Evolutionary conservation across 2,888 invertebrate genomes (phyloP).

Genomic region (Lasioglossum morio): DNA sequence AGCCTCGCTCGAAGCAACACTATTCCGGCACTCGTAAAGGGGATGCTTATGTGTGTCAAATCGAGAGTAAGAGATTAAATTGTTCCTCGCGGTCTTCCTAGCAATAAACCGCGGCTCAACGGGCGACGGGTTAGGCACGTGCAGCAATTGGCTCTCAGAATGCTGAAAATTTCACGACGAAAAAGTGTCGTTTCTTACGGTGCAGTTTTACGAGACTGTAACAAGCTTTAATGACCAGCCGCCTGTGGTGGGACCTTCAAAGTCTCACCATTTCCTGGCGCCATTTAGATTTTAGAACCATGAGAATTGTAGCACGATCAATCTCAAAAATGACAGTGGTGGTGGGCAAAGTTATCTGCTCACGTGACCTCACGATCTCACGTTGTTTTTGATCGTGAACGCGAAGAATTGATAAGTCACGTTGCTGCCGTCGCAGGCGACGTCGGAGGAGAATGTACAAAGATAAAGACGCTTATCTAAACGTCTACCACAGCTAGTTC

Average conservation of each 20-base stretch:
- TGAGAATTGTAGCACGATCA: neutral
- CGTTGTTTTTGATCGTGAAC: conserved; percentile 6
- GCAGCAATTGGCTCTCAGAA: neutral
- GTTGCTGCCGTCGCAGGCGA: conserved; percentile 14
- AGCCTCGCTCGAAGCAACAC: neutral
- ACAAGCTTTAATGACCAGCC: neutral
- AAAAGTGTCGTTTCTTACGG: conserved; percentile 4
- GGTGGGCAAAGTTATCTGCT: neutral
- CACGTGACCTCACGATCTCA: neutral
- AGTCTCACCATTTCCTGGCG: neutral
- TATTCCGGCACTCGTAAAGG: neutral
- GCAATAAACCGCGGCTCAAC: neutral
- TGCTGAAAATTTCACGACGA: conserved; percentile 36
- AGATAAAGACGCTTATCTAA: neutral
- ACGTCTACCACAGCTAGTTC: neutral
- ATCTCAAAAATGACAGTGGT: neutral
- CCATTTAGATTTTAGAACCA: too few species aligned
- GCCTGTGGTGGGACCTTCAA: neutral
- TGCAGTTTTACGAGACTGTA: neutral
- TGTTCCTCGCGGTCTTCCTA: too few species aligned
- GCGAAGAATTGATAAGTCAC: conserved; percentile 42
- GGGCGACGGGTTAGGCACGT: neutral
- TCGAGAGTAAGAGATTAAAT: neutral
- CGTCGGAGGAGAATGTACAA: neutral
- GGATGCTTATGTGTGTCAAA: neutral